Conservation (phyloP, 1,140 invertebrate genomes). For the Drosophila santomea region DNA sequence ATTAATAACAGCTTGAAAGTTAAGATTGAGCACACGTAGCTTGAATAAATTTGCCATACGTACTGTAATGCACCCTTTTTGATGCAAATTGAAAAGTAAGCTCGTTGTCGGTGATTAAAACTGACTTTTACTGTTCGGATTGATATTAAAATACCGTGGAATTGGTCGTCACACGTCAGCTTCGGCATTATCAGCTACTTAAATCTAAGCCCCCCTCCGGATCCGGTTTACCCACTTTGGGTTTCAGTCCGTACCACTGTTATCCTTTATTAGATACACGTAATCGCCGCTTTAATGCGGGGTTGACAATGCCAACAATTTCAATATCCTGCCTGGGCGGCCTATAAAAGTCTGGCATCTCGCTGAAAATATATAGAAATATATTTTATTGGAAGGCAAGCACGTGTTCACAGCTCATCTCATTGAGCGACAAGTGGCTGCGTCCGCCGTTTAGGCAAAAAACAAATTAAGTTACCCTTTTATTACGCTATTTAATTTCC, state of each 20-base stretch:
- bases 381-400: slow-evolving; percentile 66
- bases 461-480: slow-evolving; percentile 76
- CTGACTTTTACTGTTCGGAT: slow-evolving; percentile 42
- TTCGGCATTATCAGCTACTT: slow-evolving; percentile 56
- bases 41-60: no score
- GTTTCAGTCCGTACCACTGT: slow-evolving; percentile 1
- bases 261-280: slow-evolving; percentile 37
- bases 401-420: slow-evolving; percentile 67
- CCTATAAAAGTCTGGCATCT: slow-evolving; percentile 22
- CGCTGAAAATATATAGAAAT: slow-evolving; percentile 28
- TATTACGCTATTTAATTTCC: slow-evolving; percentile 68
- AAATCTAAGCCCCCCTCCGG: slow-evolving; percentile 37
- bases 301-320: slow-evolving; percentile 48
- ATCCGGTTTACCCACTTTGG: slow-evolving; percentile 6
- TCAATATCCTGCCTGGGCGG: slow-evolving; percentile 26
- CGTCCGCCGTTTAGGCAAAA: slow-evolving; percentile 24
- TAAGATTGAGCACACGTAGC: no score
- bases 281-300: slow-evolving; percentile 48
- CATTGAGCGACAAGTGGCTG: slow-evolving; percentile 29
- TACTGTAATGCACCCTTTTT: not conserved
- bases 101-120: slow-evolving; percentile 13
- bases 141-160: slow-evolving; percentile 49
- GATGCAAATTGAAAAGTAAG: not conserved
- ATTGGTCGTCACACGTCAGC: slow-evolving; percentile 55
- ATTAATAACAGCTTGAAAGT: no score